A percentile compares a stretch with the other conserved stretches of the same genome.
Conservation (phyloP, 1,140 invertebrate genomes). For the Pachyrhynchus sulphureomaculatus region DNA sequence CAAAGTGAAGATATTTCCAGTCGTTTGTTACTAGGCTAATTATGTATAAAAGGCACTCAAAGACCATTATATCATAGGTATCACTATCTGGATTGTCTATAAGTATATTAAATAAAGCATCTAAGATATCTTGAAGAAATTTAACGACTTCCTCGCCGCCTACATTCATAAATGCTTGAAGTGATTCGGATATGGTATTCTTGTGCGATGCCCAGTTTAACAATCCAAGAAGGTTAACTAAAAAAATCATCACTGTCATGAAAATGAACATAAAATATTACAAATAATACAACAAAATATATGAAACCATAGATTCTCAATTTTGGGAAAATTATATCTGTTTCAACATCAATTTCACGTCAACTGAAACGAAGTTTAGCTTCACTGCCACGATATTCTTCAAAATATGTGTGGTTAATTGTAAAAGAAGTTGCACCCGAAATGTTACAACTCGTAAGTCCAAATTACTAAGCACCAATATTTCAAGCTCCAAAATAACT, state of each 20-base stretch:
- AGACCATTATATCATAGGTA: conserved; percentile 81
- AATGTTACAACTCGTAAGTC: no score
- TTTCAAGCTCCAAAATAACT: no score
- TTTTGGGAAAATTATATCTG: no score
- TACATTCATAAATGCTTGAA: conserved; percentile 76
- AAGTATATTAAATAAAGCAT: conserved; percentile 90
- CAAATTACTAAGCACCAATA: no score
- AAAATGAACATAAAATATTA: no score
- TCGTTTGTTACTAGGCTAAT: conserved; percentile 81
- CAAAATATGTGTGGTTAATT: no score
- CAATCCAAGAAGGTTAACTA: conserved; percentile 87
- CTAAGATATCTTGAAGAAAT: conserved; percentile 88
- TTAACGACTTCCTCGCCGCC: conserved; percentile 91
- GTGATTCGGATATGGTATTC: conserved; percentile 66
- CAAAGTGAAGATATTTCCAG: conserved; percentile 90
- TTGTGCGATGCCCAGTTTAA: conserved; percentile 82
- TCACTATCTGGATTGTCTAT: conserved; percentile 74
- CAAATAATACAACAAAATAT: no score
- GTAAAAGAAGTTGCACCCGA: no score
- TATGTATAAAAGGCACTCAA: conserved; percentile 88
- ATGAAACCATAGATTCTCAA: no score
- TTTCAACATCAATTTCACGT: no score
- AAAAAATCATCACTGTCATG: conserved; percentile 39
- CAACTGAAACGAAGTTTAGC: no score
- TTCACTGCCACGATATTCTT: no score